Evolutionary conservation across 2,888 invertebrate genomes (phyloP).

Genomic region (Tipula unca): DNA sequence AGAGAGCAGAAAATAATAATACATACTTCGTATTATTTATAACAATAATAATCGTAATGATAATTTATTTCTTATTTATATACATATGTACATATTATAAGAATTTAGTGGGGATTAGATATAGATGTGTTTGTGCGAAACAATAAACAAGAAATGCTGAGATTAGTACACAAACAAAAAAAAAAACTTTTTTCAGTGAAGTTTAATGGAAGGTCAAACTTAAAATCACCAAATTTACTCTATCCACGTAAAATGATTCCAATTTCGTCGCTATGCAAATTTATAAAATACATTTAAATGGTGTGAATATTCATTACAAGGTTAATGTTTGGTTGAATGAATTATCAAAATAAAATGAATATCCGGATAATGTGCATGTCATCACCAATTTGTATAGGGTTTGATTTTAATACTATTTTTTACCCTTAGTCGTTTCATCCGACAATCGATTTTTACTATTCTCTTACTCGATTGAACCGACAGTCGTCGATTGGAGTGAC

Average conservation of each 20-base stretch:
- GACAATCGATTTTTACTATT: no score
- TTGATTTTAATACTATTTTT: no score
- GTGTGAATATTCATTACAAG: not conserved
- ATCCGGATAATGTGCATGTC: not conserved
- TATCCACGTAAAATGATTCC: not conserved
- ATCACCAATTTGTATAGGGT: no score
- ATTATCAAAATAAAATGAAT: not conserved
- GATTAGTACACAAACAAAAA: not conserved
- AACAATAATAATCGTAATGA: not conserved
- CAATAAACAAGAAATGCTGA: not conserved
- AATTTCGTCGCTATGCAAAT: not conserved
- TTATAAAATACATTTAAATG: not conserved
- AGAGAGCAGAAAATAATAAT: no score
- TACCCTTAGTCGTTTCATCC: no score
- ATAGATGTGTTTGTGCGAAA: not conserved
- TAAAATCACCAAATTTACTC: not conserved
- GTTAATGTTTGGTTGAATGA: not conserved
- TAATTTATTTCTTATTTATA: not conserved
- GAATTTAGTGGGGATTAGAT: not conserved
- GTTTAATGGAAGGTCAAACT: not conserved
- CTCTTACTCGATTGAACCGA: no score
- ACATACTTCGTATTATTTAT: not conserved
- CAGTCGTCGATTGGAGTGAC: no score
- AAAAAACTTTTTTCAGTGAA: not conserved
- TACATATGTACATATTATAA: not conserved